These are phyloP conservation scores for Tamandua tetradactyla DNA, from an alignment of 2,797 vertebrate species.

Conservation along the genomic window DNA sequence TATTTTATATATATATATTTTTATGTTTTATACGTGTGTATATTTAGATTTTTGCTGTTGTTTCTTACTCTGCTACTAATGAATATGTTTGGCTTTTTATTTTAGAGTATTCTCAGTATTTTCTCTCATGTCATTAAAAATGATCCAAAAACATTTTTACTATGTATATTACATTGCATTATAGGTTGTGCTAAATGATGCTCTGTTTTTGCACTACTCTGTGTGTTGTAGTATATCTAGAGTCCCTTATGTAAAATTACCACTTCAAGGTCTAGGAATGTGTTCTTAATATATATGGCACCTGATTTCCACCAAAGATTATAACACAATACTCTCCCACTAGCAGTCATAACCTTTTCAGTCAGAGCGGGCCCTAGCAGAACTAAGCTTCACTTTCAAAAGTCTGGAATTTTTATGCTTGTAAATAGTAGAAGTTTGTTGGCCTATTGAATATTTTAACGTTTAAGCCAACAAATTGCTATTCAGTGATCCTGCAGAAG, in stretches of 20 bases:
- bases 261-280: neutral
- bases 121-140: neutral
- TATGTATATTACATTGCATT: neutral
- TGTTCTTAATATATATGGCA: neutral
- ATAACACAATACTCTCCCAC: neutral
- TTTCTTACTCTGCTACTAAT: neutral
- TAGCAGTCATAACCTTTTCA: neutral
- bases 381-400: neutral
- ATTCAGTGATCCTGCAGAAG: neutral
- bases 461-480: neutral
- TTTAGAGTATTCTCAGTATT: neutral
- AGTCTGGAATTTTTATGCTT: too few relatives aligned
- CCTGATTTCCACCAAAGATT: neutral
- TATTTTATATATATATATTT: neutral
- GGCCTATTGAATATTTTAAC: neutral
- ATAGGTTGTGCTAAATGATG: neutral
- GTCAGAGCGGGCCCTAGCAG: neutral
- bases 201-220: neutral
- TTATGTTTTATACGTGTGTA: neutral
- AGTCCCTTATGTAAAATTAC: neutral
- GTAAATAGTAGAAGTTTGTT: neutral
- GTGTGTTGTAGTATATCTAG: neutral
- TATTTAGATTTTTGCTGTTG: neutral
- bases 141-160: neutral
- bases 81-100: neutral